Conservation (phyloP, 2,888 invertebrate genomes). For the Notocelia uddmanniana region DNA sequence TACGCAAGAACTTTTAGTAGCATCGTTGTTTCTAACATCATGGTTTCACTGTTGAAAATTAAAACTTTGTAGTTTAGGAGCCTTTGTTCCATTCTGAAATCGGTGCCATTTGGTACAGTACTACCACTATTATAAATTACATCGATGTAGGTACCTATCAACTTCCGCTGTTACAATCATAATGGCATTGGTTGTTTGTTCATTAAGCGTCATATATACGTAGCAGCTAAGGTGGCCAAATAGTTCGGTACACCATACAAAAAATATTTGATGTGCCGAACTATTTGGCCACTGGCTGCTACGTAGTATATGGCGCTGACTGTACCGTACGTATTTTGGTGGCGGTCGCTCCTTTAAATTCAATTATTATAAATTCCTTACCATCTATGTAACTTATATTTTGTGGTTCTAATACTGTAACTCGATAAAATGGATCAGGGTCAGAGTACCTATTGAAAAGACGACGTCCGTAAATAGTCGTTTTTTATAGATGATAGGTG, state of each 20-base stretch:
- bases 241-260: too few relatives aligned
- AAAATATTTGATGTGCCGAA: too few relatives aligned
- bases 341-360: not conserved
- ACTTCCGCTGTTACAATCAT: not conserved
- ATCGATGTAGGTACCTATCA: not conserved
- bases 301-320: too few relatives aligned
- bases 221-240: too few relatives aligned
- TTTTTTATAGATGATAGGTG: not conserved
- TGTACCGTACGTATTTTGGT: too few relatives aligned
- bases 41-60: conserved; percentile 3
- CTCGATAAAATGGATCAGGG: conserved; percentile 15
- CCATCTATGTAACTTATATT: conserved; percentile 16
- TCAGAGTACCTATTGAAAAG: not conserved
- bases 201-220: too few relatives aligned
- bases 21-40: conserved; percentile 13
- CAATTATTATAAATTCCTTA: not conserved
- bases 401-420: conserved; percentile 8
- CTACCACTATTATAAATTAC: conserved; percentile 14
- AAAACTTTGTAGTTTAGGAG: not conserved
- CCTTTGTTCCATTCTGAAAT: not conserved
- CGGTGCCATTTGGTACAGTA: not conserved
- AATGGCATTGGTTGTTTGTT: not conserved
- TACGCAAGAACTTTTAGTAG: conserved; percentile 15
- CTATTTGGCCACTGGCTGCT: too few relatives aligned
- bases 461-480: not conserved